Evolutionary conservation across 2,888 invertebrate species (phyloP).

Genomic region (Epinotia demarniana): DNA sequence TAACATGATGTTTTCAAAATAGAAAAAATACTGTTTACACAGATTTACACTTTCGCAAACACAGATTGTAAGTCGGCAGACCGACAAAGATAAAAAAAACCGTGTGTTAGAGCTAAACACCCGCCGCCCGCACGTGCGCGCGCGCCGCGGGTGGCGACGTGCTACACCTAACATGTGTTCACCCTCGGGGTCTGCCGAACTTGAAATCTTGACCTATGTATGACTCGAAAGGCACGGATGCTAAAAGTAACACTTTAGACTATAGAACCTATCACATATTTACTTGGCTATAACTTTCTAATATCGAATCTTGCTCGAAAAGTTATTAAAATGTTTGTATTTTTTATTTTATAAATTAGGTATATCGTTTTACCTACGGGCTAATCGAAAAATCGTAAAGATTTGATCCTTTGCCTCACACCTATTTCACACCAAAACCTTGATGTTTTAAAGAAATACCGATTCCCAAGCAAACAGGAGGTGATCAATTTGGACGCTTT

Average conservation of each 20-base stretch:
- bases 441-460: constrained; percentile 13
- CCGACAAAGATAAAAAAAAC: constrained; percentile 12
- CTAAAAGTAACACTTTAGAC: neutral
- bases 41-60: constrained; percentile 37
- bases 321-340: too few species aligned
- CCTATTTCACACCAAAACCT: too few species aligned
- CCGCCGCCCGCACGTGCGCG: constrained; percentile 59
- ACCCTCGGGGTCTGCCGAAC: constrained; percentile 6
- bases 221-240: neutral
- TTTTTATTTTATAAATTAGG: neutral
- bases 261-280: too few species aligned
- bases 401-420: neutral
- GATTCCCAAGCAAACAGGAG: constrained; percentile 55
- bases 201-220: neutral
- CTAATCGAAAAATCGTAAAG: neutral
- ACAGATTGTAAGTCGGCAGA: constrained; percentile 17
- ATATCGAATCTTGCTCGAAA: neutral
- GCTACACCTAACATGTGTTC: constrained; percentile 22
- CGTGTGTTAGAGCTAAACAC: constrained; percentile 28
- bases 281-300: too few species aligned
- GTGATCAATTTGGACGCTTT: constrained; percentile 60
- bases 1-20: constrained; percentile 6
- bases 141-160: constrained; percentile 56
- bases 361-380: neutral
- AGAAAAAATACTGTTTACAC: constrained; percentile 35